Percentiles rank a stretch among this genome's conserved stretches.
Evolutionary conservation across 2,888 invertebrate species (phyloP).

Genomic region (Chrysolina oricalcia): DNA sequence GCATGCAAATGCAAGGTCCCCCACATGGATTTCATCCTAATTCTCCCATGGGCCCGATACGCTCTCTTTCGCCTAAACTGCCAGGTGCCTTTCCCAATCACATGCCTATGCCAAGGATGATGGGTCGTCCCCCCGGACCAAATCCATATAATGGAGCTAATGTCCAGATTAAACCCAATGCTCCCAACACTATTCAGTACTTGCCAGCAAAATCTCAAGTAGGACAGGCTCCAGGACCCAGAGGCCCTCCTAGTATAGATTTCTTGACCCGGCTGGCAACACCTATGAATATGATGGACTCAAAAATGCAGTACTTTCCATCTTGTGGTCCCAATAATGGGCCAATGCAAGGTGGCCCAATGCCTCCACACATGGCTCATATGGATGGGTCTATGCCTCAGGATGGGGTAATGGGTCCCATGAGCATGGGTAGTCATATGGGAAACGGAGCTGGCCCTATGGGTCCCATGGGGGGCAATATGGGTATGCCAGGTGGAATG

Average conservation of each 20-base stretch:
- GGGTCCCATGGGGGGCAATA: constrained; percentile 69
- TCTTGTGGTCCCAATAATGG: constrained; percentile 74
- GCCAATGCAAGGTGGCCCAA: constrained; percentile 71
- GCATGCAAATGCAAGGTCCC: constrained; percentile 70
- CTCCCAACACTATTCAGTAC: constrained; percentile 98
- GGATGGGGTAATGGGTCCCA: constrained; percentile 72
- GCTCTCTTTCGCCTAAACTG: constrained; percentile 80
- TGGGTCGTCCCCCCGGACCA: constrained; percentile 77
- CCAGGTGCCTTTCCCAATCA: constrained; percentile 74
- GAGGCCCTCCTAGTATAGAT: constrained; percentile 91
- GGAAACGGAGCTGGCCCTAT: constrained; percentile 64
- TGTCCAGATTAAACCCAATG: constrained; percentile 95
- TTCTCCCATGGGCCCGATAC: constrained; percentile 68
- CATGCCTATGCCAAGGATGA: constrained; percentile 75
- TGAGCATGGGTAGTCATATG: constrained; percentile 71
- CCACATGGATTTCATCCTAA: constrained; percentile 70
- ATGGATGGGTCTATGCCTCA: constrained; percentile 70
- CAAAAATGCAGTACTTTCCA: constrained; percentile 86
- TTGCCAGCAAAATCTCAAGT: constrained; percentile 95
- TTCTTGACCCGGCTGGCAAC: constrained; percentile 92
- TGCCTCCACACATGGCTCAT: constrained; percentile 71
- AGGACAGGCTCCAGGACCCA: constrained; percentile 83
- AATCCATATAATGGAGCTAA: constrained; percentile 84
- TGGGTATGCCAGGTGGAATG: constrained; percentile 70
- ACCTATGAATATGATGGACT: constrained; percentile 82